These are phyloP conservation scores for Lordiphosa stackelbergi DNA, from an alignment of 1,140 invertebrate genomes.

Conservation along the genomic window DNA sequence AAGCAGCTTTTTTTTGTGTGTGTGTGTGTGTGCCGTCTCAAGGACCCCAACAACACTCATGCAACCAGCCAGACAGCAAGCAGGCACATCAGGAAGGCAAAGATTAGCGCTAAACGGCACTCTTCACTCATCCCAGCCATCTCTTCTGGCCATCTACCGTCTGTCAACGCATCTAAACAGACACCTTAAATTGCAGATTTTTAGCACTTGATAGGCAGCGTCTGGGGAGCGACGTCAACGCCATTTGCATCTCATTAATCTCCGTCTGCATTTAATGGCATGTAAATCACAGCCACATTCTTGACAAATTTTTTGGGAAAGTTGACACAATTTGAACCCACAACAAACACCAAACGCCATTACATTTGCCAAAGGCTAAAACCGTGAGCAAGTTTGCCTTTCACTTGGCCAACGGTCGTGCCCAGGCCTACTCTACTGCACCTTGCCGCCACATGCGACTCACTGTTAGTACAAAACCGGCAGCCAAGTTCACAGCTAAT, in stretches of 20 bases:
- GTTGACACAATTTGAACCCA: conserved; percentile 67
- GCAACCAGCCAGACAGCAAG: conserved; percentile 15
- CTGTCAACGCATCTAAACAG: conserved; percentile 51
- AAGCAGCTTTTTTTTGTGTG: conserved; percentile 17
- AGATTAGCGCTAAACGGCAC: conserved; percentile 45
- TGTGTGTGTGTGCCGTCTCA: conserved; percentile 39
- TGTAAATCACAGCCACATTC: conserved; percentile 47
- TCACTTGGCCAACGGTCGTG: conserved; percentile 48
- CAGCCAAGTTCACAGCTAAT: conserved; percentile 30
- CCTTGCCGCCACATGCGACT: conserved; percentile 42
- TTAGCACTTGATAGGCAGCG: conserved; percentile 38
- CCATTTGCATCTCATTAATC: conserved; percentile 25
- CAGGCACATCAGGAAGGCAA: conserved; percentile 4
- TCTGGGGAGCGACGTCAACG: conserved; percentile 16
- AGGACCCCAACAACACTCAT: conserved; percentile 36
- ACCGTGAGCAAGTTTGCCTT: conserved; percentile 61
- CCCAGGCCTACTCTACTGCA: conserved; percentile 28
- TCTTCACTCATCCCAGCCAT: conserved; percentile 18
- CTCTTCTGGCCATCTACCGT: conserved; percentile 28
- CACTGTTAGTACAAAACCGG: conserved; percentile 1
- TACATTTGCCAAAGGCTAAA: conserved; percentile 36
- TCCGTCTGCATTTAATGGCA: conserved; percentile 64
- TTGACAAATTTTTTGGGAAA: conserved; percentile 54
- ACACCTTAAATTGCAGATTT: conserved; percentile 58
- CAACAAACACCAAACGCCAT: conserved; percentile 21